Conservation (phyloP, 2,797 vertebrate genomes). For the Bucorvus abyssinicus region DNA sequence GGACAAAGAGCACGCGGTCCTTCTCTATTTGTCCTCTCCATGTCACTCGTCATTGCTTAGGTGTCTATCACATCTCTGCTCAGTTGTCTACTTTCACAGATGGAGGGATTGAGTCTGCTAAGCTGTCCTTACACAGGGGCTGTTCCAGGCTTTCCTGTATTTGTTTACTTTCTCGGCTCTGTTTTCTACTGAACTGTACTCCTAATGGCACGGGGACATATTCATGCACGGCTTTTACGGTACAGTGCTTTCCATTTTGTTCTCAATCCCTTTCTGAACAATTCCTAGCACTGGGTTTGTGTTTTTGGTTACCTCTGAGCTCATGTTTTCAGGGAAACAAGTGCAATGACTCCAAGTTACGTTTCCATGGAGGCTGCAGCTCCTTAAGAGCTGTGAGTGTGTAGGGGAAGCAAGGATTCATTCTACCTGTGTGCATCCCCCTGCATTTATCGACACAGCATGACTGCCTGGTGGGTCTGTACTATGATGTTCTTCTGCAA, state of each 20-base stretch:
- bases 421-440: neutral
- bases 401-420: neutral
- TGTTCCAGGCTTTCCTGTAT: neutral
- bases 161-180: neutral
- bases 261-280: neutral
- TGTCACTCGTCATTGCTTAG: neutral
- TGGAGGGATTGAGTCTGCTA: neutral
- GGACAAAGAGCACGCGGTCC: neutral
- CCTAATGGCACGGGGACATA: neutral
- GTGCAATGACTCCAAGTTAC: neutral
- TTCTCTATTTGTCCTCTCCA: neutral
- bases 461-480: too few species aligned
- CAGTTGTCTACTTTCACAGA: neutral
- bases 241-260: neutral
- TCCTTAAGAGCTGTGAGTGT: neutral
- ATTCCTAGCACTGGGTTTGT: neutral
- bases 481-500: neutral
- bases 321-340: neutral
- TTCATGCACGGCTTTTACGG: neutral
- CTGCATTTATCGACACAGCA: accelerated
- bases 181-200: neutral
- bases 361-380: neutral
- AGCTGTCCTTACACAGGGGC: accelerated
- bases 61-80: neutral
- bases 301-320: neutral